Conservation (phyloP, 2,113 vertebrate genomes). For the Sterna hirundo region DNA sequence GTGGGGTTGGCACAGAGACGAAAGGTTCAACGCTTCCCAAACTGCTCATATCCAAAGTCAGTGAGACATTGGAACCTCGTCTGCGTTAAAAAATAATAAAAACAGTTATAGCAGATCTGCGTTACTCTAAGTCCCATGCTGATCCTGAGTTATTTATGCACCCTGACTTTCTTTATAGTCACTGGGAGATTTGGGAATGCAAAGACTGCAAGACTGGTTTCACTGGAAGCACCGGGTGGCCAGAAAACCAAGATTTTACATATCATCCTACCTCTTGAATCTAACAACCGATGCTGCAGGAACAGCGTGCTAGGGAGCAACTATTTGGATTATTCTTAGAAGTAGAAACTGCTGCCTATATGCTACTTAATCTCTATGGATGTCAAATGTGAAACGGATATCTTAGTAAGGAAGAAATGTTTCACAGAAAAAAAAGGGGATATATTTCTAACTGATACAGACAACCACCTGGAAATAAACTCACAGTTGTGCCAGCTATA, state of each 20-base stretch:
- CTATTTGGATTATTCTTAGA: background rate
- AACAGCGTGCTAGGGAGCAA: background rate
- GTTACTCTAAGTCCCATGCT: background rate
- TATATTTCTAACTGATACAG: background rate
- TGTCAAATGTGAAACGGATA: background rate
- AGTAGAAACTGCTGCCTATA: background rate
- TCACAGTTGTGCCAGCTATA: background rate
- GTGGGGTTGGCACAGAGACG: slow-evolving; percentile 78
- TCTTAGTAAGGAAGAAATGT: background rate
- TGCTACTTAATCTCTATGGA: background rate
- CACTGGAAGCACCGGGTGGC: background rate
- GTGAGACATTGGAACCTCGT: slow-evolving; percentile 93
- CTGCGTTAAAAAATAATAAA: slow-evolving; percentile 67
- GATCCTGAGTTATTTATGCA: background rate
- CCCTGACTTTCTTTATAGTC: background rate
- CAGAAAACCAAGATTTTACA: background rate
- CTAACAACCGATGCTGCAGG: background rate
- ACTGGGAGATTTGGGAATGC: background rate
- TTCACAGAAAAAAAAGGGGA: background rate
- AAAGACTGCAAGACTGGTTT: background rate
- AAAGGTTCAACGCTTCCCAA: slow-evolving; percentile 89
- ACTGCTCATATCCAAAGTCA: slow-evolving; percentile 93
- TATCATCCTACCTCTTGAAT: background rate
- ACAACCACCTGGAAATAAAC: background rate
- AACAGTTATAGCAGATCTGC: background rate